Base-by-base conservation (phyloP, 2,797 vertebrate genomes). In the Pempheris klunzingeri region DNA sequence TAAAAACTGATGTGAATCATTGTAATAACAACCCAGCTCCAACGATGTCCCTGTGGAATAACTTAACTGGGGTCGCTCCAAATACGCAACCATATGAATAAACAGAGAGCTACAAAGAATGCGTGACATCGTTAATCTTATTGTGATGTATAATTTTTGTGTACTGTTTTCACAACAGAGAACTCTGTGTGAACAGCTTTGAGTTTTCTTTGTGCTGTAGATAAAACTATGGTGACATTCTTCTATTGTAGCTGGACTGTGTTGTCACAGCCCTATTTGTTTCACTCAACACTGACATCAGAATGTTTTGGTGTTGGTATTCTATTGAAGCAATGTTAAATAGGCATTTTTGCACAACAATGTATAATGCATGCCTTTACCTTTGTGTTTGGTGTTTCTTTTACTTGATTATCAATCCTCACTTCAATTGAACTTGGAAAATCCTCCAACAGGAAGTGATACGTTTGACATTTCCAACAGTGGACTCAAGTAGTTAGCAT, bases 1-100 rank as follows among this genome's bases (percentile, higher is more conserved):
- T 62, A 63, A 55, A 80, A 80, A 74, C n/a, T 26, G 36, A 84
- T 66, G 63, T 71, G 62, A 77, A 68, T 53, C 52, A 13, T 64
- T 64, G 71, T 82, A 79, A 86, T 91, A 81, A 71, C 65, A 59
- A 64, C 20, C 26, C 77, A 5, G 52, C 77, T 50, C 38, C 52
- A 43, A 24, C 57, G 22, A 74, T 34, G 61, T 36, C 67, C 38
- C 52, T 15, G 26, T 77, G 71, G 53, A 86, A 82, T 46, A 67
- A 68, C 71, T 80, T 64, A 30, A 63, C 76, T 46, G 59, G 47
- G 36, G 26, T 39, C 7, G 4, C 54, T 41, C 57, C 50, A 26
- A 44, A 39, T 47, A 3, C 41, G 59, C 65, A 32, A n/a, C 71
- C 34, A 22, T 39, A 44, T 54, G 26, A 78, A 81, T 55, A 30